Evolutionary conservation across 2,888 invertebrate species (phyloP), one percentile per base, ranked within the genome.

Genomic region (Phania funesta): DNA sequence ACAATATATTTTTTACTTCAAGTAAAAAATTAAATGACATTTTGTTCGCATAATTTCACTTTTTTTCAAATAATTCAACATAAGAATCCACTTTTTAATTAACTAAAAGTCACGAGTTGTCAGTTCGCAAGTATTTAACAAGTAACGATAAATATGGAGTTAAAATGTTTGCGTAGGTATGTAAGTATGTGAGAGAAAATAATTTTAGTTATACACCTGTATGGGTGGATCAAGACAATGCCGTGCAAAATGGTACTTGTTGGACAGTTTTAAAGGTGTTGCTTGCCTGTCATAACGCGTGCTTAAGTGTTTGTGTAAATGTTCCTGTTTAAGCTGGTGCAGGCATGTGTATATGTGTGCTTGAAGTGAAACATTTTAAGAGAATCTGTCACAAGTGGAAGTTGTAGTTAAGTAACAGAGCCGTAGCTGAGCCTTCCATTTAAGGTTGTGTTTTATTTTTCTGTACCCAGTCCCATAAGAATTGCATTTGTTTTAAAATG

Each of bases 71-170:
- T 77, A 58, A 65, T 65, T 75, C 60, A 71, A 65, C 56, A 71
- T 26, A 71, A 71, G 67, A 76, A 60, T 67, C 58, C 70, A 52
- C 44, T 76, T 71, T 70, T 70, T 80, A 76, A 81, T 81, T 81
- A 81, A 76, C 64, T 54, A 67, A 35, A 71, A 81, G 71, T 71
- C 80, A 67, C 50, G 71, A 71, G 60, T 58, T 76, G 65, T 76
- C 76, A 71, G 35, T 44, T 32, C 22, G 46, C 22, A 44, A 68
- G 32, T 50, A 52, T n/a, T 24, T n/a, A 22, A 35, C 20, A 62
- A 38, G n/a, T 32, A 11, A 68, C 41, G 18, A n/a, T 58, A 29
- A 76, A 48, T 22, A 48, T 32, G 7, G 11, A 9, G 9, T 26
- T 9, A 22, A 8, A 24, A 22, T 18, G 16, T 58, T 8, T 38